phyloP scores from a whole-genome alignment of 2,113 vertebrate species.

The Carassius auratus region DNA sequence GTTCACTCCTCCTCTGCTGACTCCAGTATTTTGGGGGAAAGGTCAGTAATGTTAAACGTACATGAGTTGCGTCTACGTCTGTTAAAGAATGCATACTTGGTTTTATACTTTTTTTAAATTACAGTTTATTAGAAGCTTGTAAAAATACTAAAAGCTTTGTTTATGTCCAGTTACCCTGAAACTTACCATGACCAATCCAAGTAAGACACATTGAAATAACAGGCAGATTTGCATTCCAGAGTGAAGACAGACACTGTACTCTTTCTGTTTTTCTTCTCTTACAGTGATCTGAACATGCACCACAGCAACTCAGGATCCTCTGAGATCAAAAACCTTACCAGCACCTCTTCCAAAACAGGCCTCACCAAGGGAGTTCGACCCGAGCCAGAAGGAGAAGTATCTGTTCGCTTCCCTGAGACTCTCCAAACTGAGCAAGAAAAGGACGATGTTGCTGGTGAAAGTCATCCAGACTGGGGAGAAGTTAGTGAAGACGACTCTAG shows the following conservation, averaged over 20 bases:
- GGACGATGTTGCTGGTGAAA: background rate
- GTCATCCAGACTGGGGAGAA: background rate
- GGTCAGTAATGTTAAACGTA: background rate
- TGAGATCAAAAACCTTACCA: background rate
- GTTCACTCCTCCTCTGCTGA: background rate
- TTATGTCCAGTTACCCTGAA: no score
- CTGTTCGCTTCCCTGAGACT: constrained; percentile 39
- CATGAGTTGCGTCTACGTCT: background rate
- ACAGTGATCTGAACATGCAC: constrained; percentile 18
- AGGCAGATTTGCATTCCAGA: background rate
- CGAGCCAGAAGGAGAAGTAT: constrained; percentile 62
- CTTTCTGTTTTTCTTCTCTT: background rate
- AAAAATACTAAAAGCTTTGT: no score
- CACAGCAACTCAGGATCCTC: background rate
- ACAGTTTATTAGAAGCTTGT: no score
- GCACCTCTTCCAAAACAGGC: background rate
- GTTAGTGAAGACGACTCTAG: background rate
- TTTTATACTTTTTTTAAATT: no score
- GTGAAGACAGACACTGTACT: background rate
- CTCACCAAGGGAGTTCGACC: constrained; percentile 46
- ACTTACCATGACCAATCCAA: no score
- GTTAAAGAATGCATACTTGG: background rate
- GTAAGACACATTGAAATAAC: background rate
- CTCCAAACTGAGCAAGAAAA: background rate
- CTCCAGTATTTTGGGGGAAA: background rate